Conservation (phyloP, 2,888 invertebrate species). For the Pelosia muscerda region DNA sequence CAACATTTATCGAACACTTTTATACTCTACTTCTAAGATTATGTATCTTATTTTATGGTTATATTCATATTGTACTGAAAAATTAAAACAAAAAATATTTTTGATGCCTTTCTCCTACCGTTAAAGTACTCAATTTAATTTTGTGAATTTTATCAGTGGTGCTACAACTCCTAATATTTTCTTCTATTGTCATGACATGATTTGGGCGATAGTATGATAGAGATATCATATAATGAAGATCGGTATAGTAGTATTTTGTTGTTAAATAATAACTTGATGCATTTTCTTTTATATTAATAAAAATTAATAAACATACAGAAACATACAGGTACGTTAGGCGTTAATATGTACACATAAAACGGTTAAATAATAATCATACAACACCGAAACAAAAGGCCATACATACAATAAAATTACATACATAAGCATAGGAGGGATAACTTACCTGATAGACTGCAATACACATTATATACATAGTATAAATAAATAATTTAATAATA, state of each 20-base stretch:
- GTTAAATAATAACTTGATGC: neutral
- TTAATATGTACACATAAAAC: slow-evolving; percentile 13
- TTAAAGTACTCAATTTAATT: no score
- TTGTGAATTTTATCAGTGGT: no score
- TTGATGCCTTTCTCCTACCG: no score
- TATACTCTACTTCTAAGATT: no score
- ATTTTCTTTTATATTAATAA: slow-evolving; percentile 1
- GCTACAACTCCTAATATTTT: no score
- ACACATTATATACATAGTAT: neutral
- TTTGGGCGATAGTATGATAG: no score
- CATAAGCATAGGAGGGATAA: neutral
- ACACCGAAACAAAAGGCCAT: slow-evolving; percentile 15
- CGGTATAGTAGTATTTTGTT: neutral
- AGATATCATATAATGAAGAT: neutral
- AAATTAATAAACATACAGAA: slow-evolving; percentile 10
- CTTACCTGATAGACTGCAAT: slow-evolving; percentile 15
- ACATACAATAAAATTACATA: slow-evolving; percentile 9
- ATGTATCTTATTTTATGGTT: no score
- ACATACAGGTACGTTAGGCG: neutral
- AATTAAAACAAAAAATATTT: no score
- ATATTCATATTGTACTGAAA: no score
- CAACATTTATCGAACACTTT: no score
- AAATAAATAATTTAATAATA: neutral
- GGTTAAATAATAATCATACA: slow-evolving; percentile 6
- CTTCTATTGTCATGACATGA: no score